phyloP scores from a whole-genome alignment of 2,113 vertebrate species.

The Diphyllodes magnificus region DNA sequence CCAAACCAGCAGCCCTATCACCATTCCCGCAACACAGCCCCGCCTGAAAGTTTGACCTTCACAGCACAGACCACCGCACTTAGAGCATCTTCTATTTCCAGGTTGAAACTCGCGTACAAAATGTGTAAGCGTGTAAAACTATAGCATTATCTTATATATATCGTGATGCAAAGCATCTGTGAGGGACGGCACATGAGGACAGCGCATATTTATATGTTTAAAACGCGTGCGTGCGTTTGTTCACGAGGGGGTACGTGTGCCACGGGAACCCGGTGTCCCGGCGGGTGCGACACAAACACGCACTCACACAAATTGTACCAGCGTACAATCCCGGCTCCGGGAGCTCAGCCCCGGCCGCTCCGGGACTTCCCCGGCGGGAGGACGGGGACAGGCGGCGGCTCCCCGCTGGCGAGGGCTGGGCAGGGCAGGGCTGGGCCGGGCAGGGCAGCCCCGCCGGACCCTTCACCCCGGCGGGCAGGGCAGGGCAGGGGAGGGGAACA shows the following conservation, averaged over 20 bases:
- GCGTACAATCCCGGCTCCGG: no score
- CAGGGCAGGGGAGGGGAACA: not conserved
- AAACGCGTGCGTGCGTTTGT: rapidly evolving
- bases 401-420: rapidly evolving
- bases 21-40: no score
- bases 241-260: rapidly evolving
- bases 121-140: rapidly evolving
- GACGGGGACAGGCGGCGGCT: no score
- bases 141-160: rapidly evolving
- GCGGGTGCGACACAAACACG: not conserved
- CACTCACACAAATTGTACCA: no score
- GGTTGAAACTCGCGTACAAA: rapidly evolving
- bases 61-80: rapidly evolving
- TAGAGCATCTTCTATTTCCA: not conserved
- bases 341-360: no score
- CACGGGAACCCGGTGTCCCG: not conserved
- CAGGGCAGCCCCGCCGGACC: not conserved
- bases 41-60: not conserved
- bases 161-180: rapidly evolving
- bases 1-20: not conserved
- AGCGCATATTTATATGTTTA: rapidly evolving
- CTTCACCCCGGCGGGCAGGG: not conserved
- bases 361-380: not conserved
- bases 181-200: rapidly evolving
- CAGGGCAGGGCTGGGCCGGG: not conserved